These are phyloP conservation scores for Pangasius djambal DNA, from an alignment of 2,797 vertebrate species.

Conservation along the genomic window DNA sequence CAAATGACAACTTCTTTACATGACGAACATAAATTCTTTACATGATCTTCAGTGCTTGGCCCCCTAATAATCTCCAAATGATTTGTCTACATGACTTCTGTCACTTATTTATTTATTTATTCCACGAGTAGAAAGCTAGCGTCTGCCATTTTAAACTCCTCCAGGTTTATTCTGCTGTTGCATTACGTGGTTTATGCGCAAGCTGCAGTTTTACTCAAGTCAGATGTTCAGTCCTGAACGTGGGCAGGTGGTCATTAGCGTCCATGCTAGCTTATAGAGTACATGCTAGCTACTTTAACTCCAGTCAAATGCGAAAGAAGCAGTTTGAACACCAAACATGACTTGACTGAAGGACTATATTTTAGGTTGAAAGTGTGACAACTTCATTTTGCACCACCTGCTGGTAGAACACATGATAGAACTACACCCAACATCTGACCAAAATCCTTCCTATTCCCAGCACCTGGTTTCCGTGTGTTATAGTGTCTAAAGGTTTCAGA, in stretches of 20 bases:
- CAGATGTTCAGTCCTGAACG: background rate
- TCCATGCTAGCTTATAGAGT: background rate
- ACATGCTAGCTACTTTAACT: background rate
- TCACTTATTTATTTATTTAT: background rate
- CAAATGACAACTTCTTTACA: background rate
- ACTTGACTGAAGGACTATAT: background rate
- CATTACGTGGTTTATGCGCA: background rate
- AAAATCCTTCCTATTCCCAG: background rate
- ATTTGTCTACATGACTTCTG: background rate
- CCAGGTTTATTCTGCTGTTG: background rate
- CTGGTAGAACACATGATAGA: conserved; percentile 8
- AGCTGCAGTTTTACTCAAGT: background rate
- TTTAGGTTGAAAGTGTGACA: background rate
- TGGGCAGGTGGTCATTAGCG: background rate
- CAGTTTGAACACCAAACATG: background rate
- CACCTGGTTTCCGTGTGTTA: too few species aligned
- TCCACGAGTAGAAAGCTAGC: background rate
- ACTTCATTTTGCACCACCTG: conserved; percentile 22
- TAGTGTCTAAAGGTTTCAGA: background rate
- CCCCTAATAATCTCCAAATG: too few species aligned
- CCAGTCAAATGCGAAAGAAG: background rate
- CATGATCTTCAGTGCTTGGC: background rate
- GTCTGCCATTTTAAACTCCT: background rate
- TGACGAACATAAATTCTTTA: background rate
- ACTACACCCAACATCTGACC: conserved; percentile 10